Conservation (phyloP, 2,113 vertebrate genomes). For the Misgurnus anguillicaudatus region DNA sequence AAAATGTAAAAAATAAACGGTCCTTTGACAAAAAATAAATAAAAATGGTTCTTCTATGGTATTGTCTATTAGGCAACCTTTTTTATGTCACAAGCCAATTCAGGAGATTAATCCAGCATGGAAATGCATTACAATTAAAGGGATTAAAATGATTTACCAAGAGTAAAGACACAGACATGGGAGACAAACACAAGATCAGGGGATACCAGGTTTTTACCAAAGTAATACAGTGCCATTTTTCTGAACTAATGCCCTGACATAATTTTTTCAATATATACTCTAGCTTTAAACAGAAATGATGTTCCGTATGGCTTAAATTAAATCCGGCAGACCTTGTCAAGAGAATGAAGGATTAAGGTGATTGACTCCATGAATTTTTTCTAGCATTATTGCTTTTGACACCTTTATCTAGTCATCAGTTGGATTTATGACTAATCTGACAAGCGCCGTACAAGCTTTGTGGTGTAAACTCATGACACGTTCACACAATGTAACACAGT, state of each 20-base stretch:
- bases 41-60: not conserved
- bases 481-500: not conserved
- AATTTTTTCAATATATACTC: constrained; percentile 8
- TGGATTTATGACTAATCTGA: constrained; percentile 34
- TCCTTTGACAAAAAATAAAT: too few species aligned
- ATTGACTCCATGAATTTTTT: not conserved
- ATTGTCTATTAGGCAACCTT: not conserved
- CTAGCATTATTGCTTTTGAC: constrained; percentile 1
- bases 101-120: not conserved
- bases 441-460: constrained; percentile 19
- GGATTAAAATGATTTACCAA: not conserved
- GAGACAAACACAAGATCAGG: not conserved
- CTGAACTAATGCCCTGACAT: not conserved
- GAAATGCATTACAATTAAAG: not conserved
- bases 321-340: constrained; percentile 11
- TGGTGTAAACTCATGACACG: constrained; percentile 21
- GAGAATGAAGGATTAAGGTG: constrained; percentile 26
- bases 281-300: constrained; percentile 19
- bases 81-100: not conserved
- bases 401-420: not conserved
- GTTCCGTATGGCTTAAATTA: constrained; percentile 29
- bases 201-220: not conserved
- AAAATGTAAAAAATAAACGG: too few species aligned
- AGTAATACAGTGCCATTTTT: not conserved
- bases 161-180: too few species aligned